Conservation (phyloP, 2,797 vertebrate genomes). For the Rhinatrema bivittatum region DNA sequence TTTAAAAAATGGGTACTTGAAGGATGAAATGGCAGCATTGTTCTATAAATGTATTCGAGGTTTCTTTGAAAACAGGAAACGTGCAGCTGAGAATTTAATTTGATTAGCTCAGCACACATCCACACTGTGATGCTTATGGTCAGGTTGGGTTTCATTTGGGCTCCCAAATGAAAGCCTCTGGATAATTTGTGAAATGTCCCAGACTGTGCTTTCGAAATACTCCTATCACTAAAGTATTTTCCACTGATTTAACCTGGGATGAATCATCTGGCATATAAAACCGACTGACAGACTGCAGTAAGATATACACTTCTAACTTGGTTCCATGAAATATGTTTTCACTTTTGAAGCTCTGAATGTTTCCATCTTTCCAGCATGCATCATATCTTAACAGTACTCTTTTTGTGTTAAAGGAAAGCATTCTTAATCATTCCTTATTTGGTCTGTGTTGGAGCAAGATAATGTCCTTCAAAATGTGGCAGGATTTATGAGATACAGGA, state of each 20-base stretch:
- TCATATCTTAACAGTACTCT: neutral
- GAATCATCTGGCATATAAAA: slow-evolving; percentile 22
- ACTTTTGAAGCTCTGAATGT: too few relatives aligned
- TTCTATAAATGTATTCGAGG: too few relatives aligned
- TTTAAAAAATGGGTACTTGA: too few relatives aligned
- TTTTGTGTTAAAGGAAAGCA: too few relatives aligned
- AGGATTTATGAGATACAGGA: too few relatives aligned
- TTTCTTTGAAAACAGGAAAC: too few relatives aligned
- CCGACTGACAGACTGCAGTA: slow-evolving; percentile 2
- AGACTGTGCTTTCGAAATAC: slow-evolving; percentile 30
- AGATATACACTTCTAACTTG: neutral
- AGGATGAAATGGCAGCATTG: too few relatives aligned
- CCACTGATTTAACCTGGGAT: slow-evolving; percentile 4
- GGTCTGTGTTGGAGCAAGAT: too few relatives aligned
- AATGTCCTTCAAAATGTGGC: too few relatives aligned
- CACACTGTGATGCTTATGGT: slow-evolving; percentile 1
- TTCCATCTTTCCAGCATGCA: neutral
- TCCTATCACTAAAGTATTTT: slow-evolving; percentile 23
- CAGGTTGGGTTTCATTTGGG: slow-evolving; percentile 8
- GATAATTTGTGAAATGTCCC: slow-evolving; percentile 23
- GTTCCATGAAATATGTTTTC: slow-evolving; percentile 8
- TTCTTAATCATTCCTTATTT: too few relatives aligned
- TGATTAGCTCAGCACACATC: slow-evolving; percentile 5
- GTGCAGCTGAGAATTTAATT: too few relatives aligned
- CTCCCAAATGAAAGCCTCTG: slow-evolving; percentile 13